phyloP scores from a whole-genome alignment of 1,140 invertebrate species.

The Drosophila persimilis region DNA sequence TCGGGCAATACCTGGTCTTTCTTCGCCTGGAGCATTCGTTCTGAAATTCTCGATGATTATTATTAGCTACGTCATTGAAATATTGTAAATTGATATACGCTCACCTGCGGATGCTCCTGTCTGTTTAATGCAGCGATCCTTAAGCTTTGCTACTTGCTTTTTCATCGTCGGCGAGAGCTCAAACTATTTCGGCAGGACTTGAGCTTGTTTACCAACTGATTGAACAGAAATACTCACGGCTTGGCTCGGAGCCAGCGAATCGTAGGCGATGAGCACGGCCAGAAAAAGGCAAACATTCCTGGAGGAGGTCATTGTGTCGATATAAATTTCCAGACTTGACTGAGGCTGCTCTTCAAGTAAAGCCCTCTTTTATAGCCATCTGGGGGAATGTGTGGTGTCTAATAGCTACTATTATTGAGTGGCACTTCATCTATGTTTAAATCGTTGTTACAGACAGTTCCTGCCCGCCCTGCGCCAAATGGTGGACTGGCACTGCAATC shows the following conservation, averaged over 20 bases:
- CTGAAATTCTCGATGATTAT: not conserved
- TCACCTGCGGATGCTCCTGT: constrained; percentile 59
- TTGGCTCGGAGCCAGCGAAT: constrained; percentile 12
- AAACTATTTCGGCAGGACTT: constrained; percentile 16
- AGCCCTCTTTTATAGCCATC: constrained; percentile 45
- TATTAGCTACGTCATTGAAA: not conserved
- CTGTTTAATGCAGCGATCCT: constrained; percentile 51
- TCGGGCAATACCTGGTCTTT: constrained; percentile 33
- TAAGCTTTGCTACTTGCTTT: constrained; percentile 63
- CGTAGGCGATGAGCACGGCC: constrained; percentile 26
- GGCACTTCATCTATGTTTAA: constrained; percentile 10
- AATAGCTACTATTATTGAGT: constrained; percentile 54
- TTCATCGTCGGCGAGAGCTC: constrained; percentile 50
- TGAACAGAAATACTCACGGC: constrained; percentile 28
- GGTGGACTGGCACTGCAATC: constrained; percentile 80
- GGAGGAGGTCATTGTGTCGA: constrained; percentile 32
- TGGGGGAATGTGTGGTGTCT: constrained; percentile 6
- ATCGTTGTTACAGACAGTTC: constrained; percentile 64
- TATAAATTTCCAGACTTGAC: constrained; percentile 23
- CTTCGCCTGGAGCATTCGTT: constrained; percentile 11
- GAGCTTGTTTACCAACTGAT: not conserved
- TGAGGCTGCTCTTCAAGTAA: constrained; percentile 10
- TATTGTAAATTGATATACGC: not conserved
- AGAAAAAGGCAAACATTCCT: constrained; percentile 26
- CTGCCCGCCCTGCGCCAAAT: constrained; percentile 73